Evolutionary conservation across 2,113 vertebrate species (phyloP).

Genomic region (Mirza zaza): DNA sequence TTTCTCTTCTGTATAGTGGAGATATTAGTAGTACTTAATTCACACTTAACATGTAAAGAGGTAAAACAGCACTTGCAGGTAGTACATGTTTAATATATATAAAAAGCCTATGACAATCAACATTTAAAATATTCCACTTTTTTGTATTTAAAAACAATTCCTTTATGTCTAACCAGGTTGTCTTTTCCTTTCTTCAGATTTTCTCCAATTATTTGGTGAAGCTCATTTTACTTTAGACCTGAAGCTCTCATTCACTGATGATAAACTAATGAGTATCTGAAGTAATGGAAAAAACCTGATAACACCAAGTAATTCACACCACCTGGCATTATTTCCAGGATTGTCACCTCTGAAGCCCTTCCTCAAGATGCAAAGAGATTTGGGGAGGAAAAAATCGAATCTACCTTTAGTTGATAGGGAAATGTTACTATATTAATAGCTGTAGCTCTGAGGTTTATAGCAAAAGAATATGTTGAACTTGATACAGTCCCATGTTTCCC

Average conservation of each 20-base stretch:
- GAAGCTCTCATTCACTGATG: background rate
- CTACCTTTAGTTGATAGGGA: background rate
- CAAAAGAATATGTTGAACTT: background rate
- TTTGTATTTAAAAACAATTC: constrained; percentile 15
- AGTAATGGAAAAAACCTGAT: background rate
- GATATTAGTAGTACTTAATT: background rate
- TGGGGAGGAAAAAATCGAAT: too few relatives aligned
- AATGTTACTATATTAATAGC: background rate
- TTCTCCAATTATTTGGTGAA: background rate
- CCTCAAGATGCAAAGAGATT: background rate
- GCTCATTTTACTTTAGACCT: background rate
- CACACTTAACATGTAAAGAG: background rate
- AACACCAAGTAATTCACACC: background rate
- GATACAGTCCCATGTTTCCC: background rate
- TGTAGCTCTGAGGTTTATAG: background rate
- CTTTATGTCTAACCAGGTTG: background rate
- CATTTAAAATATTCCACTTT: background rate
- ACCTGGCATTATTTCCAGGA: background rate
- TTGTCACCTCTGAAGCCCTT: background rate
- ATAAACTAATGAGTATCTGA: background rate
- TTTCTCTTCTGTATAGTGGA: background rate
- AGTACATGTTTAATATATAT: background rate
- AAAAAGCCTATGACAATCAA: background rate
- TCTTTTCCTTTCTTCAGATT: background rate
- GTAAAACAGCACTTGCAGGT: background rate